Conservation (phyloP, 1,140 invertebrate species). For the Brachionus plicatilis region DNA sequence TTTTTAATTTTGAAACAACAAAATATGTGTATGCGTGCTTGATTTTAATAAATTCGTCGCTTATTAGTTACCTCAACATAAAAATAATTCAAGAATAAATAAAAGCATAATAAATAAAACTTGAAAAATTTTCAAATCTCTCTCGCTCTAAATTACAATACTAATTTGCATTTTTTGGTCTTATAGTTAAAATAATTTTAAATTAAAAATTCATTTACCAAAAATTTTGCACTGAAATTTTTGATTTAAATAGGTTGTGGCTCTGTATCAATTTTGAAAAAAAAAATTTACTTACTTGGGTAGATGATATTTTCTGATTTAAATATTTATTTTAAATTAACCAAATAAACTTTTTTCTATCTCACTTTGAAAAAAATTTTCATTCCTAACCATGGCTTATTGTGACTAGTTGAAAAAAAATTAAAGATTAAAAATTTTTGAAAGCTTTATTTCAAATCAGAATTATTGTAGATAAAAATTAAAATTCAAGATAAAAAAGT, state of each 20-base stretch:
- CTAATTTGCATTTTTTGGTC: neutral
- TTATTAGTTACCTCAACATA: conserved; percentile 16
- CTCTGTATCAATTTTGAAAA: neutral
- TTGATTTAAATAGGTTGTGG: neutral
- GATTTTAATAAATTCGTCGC: neutral
- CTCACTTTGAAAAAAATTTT: too few relatives aligned
- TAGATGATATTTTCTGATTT: neutral
- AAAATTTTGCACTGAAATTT: neutral
- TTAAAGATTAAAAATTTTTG: neutral
- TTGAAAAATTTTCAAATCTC: neutral
- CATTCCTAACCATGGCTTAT: too few relatives aligned
- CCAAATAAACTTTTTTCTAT: too few relatives aligned
- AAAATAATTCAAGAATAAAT: neutral
- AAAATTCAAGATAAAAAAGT: neutral
- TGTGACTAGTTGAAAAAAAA: neutral
- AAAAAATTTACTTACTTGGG: neutral
- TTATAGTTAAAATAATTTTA: neutral
- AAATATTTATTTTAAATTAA: too few relatives aligned
- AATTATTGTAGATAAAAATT: neutral
- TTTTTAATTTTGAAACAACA: neutral
- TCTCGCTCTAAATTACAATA: neutral
- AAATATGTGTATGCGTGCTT: neutral
- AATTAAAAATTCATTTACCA: neutral
- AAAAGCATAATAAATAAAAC: neutral
- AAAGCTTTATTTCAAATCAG: neutral